phyloP scores from a whole-genome alignment of 2,888 invertebrate genomes.

The Drepana falcataria region DNA sequence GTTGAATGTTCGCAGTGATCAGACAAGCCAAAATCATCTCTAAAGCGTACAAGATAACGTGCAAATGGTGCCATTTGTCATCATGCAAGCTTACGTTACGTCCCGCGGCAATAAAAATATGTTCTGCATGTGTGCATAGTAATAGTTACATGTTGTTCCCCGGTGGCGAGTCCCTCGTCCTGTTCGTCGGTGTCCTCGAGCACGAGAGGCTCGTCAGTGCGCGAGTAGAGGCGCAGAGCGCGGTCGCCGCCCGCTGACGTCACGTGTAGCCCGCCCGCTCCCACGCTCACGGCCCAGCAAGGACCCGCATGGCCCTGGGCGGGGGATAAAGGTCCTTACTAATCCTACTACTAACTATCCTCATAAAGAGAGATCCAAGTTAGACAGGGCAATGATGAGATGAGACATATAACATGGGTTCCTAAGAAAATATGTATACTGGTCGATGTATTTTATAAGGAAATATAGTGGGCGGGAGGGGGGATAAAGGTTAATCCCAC shows the following conservation, averaged over 20 bases:
- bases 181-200: slow-evolving; percentile 94
- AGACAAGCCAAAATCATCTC: too few species aligned
- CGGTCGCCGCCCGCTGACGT: slow-evolving; percentile 92
- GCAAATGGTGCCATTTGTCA: too few species aligned
- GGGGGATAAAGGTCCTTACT: neutral
- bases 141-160: slow-evolving; percentile 75
- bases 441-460: too few species aligned
- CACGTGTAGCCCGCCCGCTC: slow-evolving; percentile 88
- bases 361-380: neutral
- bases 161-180: slow-evolving; percentile 88
- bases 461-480: neutral
- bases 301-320: slow-evolving; percentile 89
- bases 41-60: too few species aligned
- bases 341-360: neutral
- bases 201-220: slow-evolving; percentile 93
- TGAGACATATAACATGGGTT: too few species aligned
- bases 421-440: too few species aligned
- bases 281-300: slow-evolving; percentile 86
- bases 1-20: too few species aligned
- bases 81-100: too few species aligned
- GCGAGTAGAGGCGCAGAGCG: slow-evolving; percentile 90
- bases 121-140: neutral
- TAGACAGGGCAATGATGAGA: too few species aligned
- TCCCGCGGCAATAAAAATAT: too few species aligned
- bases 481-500: neutral